A percentile compares a stretch with the other conserved stretches of the same genome.
These are phyloP conservation scores for Darevskia nairensis DNA, from an alignment of 2,797 vertebrate genomes.

Conservation along the genomic window DNA sequence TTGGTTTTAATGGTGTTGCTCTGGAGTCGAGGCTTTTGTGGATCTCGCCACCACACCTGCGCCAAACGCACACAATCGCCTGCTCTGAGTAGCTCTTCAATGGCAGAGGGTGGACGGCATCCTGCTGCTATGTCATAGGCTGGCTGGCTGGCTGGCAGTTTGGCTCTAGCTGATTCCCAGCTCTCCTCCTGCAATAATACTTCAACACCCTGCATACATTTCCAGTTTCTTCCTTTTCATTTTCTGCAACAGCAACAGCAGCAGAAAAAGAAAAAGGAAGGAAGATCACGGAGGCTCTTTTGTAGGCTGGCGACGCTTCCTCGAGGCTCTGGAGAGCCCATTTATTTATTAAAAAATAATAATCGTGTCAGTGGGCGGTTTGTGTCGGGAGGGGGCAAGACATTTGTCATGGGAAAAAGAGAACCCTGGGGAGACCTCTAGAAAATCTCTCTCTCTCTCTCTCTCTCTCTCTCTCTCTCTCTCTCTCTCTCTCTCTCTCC, in stretches of 20 bases:
- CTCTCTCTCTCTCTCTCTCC: no score
- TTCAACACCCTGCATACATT: slow-evolving; percentile 9
- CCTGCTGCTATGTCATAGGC: slow-evolving; percentile 47
- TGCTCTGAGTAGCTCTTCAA: not conserved
- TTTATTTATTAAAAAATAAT: slow-evolving; percentile 40
- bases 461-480: slow-evolving; percentile 26
- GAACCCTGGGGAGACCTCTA: slow-evolving; percentile 27
- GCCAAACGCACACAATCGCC: not conserved
- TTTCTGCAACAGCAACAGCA: slow-evolving; percentile 32
- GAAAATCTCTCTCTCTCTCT: slow-evolving; percentile 43
- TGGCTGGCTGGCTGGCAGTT: not conserved
- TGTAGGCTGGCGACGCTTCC: not conserved
- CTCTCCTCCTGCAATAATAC: slow-evolving; percentile 17
- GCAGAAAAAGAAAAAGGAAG: slow-evolving; percentile 37
- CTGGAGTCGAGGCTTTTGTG: not conserved
- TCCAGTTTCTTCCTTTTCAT: slow-evolving; percentile 58
- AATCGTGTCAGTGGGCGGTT: slow-evolving; percentile 39
- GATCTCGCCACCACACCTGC: not conserved
- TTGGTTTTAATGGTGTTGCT: not conserved
- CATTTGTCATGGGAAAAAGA: slow-evolving; percentile 50
- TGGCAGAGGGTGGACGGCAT: slow-evolving; percentile 14
- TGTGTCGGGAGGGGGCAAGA: not conserved
- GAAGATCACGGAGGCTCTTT: slow-evolving; percentile 47
- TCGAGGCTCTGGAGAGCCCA: not conserved
- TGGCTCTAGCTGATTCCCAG: not conserved